Evolutionary conservation across 2,113 vertebrate species (phyloP).

Genomic region (Crotalus tigris): DNA sequence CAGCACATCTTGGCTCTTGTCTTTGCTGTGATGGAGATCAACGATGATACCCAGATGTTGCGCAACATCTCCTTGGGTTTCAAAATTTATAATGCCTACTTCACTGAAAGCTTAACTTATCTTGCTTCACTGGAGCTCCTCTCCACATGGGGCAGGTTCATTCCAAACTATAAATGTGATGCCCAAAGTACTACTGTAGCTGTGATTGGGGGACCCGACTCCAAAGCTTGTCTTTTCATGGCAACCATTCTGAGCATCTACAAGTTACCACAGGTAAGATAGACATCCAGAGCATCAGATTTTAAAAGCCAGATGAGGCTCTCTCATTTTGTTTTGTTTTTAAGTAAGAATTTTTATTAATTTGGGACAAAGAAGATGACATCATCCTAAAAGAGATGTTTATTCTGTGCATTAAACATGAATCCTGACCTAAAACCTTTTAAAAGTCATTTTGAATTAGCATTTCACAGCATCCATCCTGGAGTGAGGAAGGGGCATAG

Average conservation of each 20-base stretch:
- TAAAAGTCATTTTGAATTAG: not conserved
- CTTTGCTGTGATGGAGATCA: not conserved
- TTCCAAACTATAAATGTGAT: slow-evolving; percentile 11
- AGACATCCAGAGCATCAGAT: no score
- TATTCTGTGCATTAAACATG: not conserved
- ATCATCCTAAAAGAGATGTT: not conserved
- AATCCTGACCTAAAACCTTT: not conserved
- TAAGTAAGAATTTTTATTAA: not conserved
- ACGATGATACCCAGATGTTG: not conserved
- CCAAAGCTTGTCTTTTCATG: not conserved
- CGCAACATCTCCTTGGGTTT: not conserved
- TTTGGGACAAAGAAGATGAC: not conserved
- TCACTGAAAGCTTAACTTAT: not conserved
- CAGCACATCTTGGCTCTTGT: not conserved
- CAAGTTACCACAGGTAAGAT: slow-evolving; percentile 7
- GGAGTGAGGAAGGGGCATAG: not conserved
- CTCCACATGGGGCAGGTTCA: not conserved
- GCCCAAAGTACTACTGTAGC: not conserved
- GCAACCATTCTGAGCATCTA: not conserved
- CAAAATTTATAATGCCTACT: not conserved
- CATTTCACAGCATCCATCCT: not conserved
- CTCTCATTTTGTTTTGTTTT: not conserved
- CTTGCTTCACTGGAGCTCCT: not conserved
- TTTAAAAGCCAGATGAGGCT: not conserved
- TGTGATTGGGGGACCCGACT: not conserved